A percentile compares a stretch with the other conserved stretches of the same genome.
phyloP scores from a whole-genome alignment of 2,888 invertebrate species.

The Cheilosia urbana region DNA sequence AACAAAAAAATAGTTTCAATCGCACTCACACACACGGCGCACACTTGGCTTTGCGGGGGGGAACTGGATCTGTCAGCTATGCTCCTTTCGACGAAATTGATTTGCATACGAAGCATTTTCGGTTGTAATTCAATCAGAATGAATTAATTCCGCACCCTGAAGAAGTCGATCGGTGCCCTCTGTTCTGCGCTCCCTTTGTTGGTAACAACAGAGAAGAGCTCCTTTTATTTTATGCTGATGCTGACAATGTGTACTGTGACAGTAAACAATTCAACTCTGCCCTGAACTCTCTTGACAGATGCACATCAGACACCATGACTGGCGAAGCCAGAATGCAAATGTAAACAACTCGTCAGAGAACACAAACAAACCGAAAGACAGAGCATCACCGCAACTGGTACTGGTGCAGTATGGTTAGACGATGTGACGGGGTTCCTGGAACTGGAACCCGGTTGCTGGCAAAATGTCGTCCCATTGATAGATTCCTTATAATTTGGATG shows the following conservation, averaged over 20 bases:
- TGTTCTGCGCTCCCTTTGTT: slow-evolving; percentile 21
- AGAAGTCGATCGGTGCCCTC: slow-evolving; percentile 45
- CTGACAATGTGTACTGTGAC: slow-evolving; percentile 64
- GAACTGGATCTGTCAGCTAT: slow-evolving; percentile 3
- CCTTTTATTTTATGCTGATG: slow-evolving; percentile 29
- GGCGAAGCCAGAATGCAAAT: slow-evolving; percentile 42
- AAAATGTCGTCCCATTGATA: slow-evolving; percentile 31
- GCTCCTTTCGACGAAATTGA: slow-evolving; percentile 50
- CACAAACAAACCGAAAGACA: slow-evolving; percentile 55
- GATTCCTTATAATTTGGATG: slow-evolving; percentile 34
- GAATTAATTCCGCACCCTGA: slow-evolving; percentile 71
- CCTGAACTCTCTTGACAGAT: slow-evolving; percentile 36
- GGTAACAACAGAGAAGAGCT: slow-evolving; percentile 38
- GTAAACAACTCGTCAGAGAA: slow-evolving; percentile 61
- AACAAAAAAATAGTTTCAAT: slow-evolving; percentile 12
- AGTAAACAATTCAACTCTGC: slow-evolving; percentile 65
- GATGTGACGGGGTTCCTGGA: slow-evolving; percentile 54
- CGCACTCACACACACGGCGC: slow-evolving; percentile 6
- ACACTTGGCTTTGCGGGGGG: background rate
- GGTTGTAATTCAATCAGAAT: slow-evolving; percentile 73
- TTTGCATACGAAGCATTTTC: slow-evolving; percentile 72
- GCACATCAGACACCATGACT: slow-evolving; percentile 24
- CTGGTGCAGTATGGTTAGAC: slow-evolving; percentile 43
- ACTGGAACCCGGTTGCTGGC: slow-evolving; percentile 41
- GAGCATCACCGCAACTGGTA: slow-evolving; percentile 36